Base-by-base conservation (phyloP, 2,797 vertebrate species). In the Phalanger gymnotis region DNA sequence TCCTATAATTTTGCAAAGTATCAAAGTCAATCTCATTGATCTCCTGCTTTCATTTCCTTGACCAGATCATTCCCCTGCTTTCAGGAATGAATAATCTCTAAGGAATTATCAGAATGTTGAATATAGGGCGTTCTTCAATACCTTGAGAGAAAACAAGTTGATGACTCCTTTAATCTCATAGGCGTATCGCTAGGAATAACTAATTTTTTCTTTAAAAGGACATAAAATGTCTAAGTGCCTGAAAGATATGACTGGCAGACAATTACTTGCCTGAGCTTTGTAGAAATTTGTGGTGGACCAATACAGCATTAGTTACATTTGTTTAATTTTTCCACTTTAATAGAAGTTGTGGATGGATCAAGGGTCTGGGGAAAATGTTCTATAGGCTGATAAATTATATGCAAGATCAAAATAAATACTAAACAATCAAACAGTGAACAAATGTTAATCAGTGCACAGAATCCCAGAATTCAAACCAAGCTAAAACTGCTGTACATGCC, bases 231-330 rank as follows among this genome's bases (percentile, higher is more conserved):
- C 96, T 96, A 96, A 97, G 96, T 97, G 97, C 91, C 94, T 97
- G 97, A 98, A 97, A 97, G 97, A 98, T 97, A 97, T 97, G 97
- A 97, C 97, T 97, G 97, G 96, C 95, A 96, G 96, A 98, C 96
- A 98, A 97, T 97, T 95, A 91, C 96, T 97, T 97, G 97, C 97
- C 96, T 93, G 95, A 96, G 96, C 96, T 98, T 97, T 97, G 97
- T 97, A 97, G 97, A 97, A 97, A 98, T 98, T 98, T 97, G 96
- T 90, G 90, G 97, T 96, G 95, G 97, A 5, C 90, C 91, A 97
- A 97, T 95, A 96, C 92, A 97, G 94, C 96, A 95, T 92, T 97
- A 97, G 97, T 96, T 97, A 97, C 97, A 97, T 97, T 97, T 97
- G 96, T 97, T 97, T 98, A 97, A 96, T 96, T 95, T 97, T 92